Evolutionary conservation across 53 echinoderm and acorn worm species (phyloP).

Genomic region (Hippasteria phrygiana): DNA sequence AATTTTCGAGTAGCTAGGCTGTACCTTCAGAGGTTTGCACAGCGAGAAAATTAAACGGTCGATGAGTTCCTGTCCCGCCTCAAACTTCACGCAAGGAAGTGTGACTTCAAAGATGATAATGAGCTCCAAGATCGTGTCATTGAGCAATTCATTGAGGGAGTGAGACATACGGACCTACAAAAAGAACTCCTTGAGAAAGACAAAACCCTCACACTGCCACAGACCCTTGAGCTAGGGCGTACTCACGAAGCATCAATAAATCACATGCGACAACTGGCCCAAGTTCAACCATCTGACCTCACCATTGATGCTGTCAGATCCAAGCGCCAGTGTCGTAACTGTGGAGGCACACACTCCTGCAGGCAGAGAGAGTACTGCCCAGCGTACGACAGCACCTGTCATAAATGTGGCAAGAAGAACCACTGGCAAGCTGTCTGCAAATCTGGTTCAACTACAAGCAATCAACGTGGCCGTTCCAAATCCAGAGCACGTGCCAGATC

Average conservation of each 20-base stretch:
- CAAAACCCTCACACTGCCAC: constrained; percentile 43
- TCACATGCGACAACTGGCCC: constrained; percentile 63
- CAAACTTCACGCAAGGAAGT: constrained; percentile 60
- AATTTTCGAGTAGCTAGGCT: constrained; percentile 64
- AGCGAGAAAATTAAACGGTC: constrained; percentile 48
- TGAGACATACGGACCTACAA: constrained; percentile 50
- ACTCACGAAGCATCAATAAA: constrained; percentile 68
- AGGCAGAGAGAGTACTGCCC: constrained; percentile 28
- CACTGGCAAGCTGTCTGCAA: constrained; percentile 48
- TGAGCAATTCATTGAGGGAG: constrained; percentile 69
- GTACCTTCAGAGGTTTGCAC: constrained; percentile 53
- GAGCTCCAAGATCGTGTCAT: constrained; percentile 70
- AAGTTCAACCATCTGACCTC: neutral
- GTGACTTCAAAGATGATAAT: constrained; percentile 42
- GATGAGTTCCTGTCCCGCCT: constrained; percentile 64
- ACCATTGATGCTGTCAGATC: neutral
- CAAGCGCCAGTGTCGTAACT: too few relatives aligned
- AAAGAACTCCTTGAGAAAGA: constrained; percentile 69
- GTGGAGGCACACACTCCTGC: neutral
- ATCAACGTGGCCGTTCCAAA: neutral
- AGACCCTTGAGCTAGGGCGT: constrained; percentile 64
- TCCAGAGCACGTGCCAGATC: neutral
- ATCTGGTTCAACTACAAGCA: neutral
- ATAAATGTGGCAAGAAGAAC: constrained; percentile 64
- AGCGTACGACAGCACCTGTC: constrained; percentile 46